These are phyloP conservation scores for Trachelus iudaicus DNA, from an alignment of 2,888 invertebrate species.

Conservation along the genomic window DNA sequence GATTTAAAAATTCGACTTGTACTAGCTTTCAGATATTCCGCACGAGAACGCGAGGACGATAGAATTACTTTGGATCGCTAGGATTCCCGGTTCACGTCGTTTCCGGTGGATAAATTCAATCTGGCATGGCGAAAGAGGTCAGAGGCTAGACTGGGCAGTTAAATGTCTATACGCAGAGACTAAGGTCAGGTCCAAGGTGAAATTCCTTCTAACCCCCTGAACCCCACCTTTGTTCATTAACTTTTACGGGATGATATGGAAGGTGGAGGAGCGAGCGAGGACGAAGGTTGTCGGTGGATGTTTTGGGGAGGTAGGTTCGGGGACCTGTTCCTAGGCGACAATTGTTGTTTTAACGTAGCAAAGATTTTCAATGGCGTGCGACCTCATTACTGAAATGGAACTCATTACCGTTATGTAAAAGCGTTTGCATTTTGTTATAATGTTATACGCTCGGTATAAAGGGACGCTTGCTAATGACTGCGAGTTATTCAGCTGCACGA, in stretches of 20 bases:
- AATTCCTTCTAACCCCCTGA: conserved; percentile 37
- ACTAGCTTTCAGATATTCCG: neutral
- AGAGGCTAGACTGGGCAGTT: conserved; percentile 14
- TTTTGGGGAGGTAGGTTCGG: conserved; percentile 2
- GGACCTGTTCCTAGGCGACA: conserved; percentile 17
- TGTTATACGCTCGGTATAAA: conserved; percentile 33
- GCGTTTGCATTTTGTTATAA: conserved; percentile 47
- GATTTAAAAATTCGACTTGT: neutral
- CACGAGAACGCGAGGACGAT: neutral
- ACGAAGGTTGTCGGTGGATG: conserved; percentile 25
- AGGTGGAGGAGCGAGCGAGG: neutral
- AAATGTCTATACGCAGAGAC: neutral
- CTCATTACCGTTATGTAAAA: conserved; percentile 57
- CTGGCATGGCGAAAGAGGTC: conserved; percentile 21
- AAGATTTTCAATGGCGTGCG: conserved; percentile 52
- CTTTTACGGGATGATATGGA: conserved; percentile 34
- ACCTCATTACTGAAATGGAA: conserved; percentile 63
- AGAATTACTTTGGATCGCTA: neutral
- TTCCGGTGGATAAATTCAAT: conserved; percentile 49
- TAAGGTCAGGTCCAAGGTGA: conserved; percentile 9
- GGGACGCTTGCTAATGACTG: conserved; percentile 49
- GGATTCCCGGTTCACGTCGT: conserved; percentile 40
- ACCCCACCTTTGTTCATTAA: conserved; percentile 47
- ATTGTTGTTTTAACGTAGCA: conserved; percentile 33
- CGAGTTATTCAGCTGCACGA: conserved; percentile 56